Conservation (phyloP, 2,113 vertebrate genomes). For the Megaceryle torquata region DNA sequence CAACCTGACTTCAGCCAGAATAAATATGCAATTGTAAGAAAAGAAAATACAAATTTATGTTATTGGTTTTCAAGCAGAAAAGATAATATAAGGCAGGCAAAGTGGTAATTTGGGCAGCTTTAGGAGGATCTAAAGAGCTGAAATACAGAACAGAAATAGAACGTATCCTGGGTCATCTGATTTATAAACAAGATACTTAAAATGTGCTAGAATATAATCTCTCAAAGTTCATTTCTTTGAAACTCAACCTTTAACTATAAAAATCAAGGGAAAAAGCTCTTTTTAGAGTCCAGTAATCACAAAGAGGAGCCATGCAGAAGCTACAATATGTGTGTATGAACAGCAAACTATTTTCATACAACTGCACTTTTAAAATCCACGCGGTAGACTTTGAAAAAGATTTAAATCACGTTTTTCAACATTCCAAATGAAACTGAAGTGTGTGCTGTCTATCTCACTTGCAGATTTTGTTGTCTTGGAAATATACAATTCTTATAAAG, state of each 20-base stretch:
- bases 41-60: slow-evolving; percentile 64
- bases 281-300: neutral
- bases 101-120: slow-evolving; percentile 33
- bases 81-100: neutral
- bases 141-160: neutral
- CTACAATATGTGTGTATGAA: neutral
- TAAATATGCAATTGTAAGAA: slow-evolving; percentile 56
- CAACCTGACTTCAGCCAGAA: slow-evolving; percentile 69
- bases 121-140: neutral
- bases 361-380: neutral
- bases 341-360: neutral
- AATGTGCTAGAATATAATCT: neutral
- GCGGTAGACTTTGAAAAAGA: neutral
- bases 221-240: neutral
- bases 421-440: neutral
- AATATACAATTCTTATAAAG: neutral
- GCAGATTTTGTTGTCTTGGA: neutral
- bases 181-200: neutral
- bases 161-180: neutral
- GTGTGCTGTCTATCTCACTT: neutral
- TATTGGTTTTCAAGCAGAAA: slow-evolving; percentile 59
- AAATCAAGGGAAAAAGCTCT: neutral
- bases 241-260: neutral
- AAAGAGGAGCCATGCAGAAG: neutral
- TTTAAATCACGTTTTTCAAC: neutral